Evolutionary conservation across 1,140 invertebrate species (phyloP).

Genomic region (Parapsyche elsis): DNA sequence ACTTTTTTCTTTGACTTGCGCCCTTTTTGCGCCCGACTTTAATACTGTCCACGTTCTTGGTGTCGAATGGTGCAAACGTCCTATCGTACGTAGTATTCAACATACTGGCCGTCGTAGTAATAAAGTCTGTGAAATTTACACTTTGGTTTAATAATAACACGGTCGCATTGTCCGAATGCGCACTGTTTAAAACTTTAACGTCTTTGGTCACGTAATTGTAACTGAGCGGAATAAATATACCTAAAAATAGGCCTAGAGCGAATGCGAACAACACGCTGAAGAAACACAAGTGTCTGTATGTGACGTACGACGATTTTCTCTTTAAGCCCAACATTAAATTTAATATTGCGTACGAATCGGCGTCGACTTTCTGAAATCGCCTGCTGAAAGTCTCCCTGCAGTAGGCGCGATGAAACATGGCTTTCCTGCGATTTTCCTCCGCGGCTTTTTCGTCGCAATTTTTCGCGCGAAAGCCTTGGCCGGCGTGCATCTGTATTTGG

Average conservation of each 20-base stretch:
- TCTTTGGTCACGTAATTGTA: constrained; percentile 45
- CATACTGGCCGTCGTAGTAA: not conserved
- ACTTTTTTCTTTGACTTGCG: constrained; percentile 22
- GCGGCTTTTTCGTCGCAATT: not conserved
- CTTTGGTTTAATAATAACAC: not conserved
- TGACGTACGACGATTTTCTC: not conserved
- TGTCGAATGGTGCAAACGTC: constrained; percentile 36
- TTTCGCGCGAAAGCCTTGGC: not conserved
- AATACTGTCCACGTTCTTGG: constrained; percentile 26
- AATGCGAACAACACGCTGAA: constrained; percentile 50
- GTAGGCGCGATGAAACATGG: not conserved
- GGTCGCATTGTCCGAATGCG: not conserved
- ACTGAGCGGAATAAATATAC: constrained; percentile 49
- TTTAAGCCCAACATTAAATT: constrained; percentile 13
- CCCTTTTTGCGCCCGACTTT: constrained; percentile 20
- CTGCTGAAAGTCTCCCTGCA: not conserved
- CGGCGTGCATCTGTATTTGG: not conserved
- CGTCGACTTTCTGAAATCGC: not conserved
- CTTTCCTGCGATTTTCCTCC: not conserved
- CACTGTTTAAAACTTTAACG: constrained; percentile 30
- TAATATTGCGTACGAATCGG: not conserved
- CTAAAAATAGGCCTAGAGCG: constrained; percentile 50
- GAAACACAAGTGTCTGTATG: constrained; percentile 42
- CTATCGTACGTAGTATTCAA: constrained; percentile 29
- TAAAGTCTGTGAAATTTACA: not conserved